These are phyloP conservation scores for Lepisosteus osseus DNA, from an alignment of 2,113 vertebrate species.

Conservation along the genomic window DNA sequence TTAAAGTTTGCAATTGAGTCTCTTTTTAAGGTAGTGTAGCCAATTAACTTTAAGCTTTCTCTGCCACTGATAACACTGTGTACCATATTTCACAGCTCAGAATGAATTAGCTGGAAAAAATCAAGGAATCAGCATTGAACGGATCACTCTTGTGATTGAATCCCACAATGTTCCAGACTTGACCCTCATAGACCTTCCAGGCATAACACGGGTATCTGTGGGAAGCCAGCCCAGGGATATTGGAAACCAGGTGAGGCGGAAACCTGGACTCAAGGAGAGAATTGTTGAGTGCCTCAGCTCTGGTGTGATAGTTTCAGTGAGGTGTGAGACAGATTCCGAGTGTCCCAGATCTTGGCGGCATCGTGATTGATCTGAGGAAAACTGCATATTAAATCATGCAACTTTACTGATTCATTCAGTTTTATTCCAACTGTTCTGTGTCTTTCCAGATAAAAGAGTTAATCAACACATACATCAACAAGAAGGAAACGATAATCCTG, in stretches of 20 bases:
- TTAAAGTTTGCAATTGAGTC: too few species aligned
- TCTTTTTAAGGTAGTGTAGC: too few species aligned
- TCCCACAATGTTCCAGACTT: slow-evolving; percentile 18
- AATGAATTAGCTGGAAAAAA: not conserved
- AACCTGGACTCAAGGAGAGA: too few species aligned
- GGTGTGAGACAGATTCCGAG: too few species aligned
- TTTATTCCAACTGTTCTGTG: not conserved
- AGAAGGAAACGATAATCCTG: slow-evolving; percentile 63
- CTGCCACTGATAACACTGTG: too few species aligned
- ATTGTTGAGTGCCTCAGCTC: too few species aligned
- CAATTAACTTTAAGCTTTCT: too few species aligned
- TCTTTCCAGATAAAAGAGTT: slow-evolving; percentile 54
- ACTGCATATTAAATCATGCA: too few species aligned
- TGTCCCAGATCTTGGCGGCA: too few species aligned
- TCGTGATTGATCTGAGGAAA: too few species aligned
- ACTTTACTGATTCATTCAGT: too few species aligned
- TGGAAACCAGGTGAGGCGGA: slow-evolving; percentile 7
- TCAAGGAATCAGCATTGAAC: slow-evolving; percentile 5
- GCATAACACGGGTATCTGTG: slow-evolving; percentile 23
- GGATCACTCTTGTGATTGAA: slow-evolving; percentile 19
- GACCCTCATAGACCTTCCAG: slow-evolving; percentile 26
- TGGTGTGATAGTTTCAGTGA: too few species aligned
- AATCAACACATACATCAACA: slow-evolving; percentile 50
- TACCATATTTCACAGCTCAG: slow-evolving; percentile 14
- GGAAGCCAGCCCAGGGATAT: slow-evolving; percentile 18